A percentile compares a stretch with the other conserved stretches of the same genome.
These are phyloP conservation scores for Galleria mellonella DNA, from an alignment of 1,140 invertebrate species.

Conservation along the genomic window DNA sequence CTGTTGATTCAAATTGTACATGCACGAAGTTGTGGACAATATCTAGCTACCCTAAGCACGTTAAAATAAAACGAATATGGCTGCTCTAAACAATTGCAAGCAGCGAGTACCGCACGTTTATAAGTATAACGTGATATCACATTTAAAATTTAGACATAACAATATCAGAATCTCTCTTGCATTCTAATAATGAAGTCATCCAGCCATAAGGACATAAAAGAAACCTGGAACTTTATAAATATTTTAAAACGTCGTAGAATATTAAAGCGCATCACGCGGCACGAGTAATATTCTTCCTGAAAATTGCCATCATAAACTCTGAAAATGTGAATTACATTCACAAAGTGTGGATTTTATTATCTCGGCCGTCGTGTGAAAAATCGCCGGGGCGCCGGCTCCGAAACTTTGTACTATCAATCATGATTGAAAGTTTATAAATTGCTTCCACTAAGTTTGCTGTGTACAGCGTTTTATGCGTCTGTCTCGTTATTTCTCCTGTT, in stretches of 20 bases:
- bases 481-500: no score
- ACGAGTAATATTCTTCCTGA: slow-evolving; percentile 49
- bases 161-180: neutral
- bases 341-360: slow-evolving; percentile 62
- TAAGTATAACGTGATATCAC: no score
- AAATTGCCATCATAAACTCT: slow-evolving; percentile 61
- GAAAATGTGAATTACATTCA: slow-evolving; percentile 56
- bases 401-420: slow-evolving; percentile 52
- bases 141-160: neutral
- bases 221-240: slow-evolving; percentile 51
- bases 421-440: slow-evolving; percentile 67
- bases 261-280: slow-evolving; percentile 53
- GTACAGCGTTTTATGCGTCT: no score
- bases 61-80: no score
- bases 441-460: slow-evolving; percentile 17
- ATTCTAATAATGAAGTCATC: slow-evolving; percentile 38
- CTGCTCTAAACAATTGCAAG: no score
- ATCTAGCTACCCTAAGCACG: no score
- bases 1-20: no score
- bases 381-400: slow-evolving; percentile 21
- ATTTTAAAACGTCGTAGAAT: slow-evolving; percentile 63
- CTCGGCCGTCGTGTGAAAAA: slow-evolving; percentile 30
- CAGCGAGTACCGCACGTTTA: no score
- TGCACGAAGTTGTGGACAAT: no score
- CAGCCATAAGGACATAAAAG: slow-evolving; percentile 31